phyloP scores from a whole-genome alignment of 2,888 invertebrate species.

The Schizaphis graminum region DNA sequence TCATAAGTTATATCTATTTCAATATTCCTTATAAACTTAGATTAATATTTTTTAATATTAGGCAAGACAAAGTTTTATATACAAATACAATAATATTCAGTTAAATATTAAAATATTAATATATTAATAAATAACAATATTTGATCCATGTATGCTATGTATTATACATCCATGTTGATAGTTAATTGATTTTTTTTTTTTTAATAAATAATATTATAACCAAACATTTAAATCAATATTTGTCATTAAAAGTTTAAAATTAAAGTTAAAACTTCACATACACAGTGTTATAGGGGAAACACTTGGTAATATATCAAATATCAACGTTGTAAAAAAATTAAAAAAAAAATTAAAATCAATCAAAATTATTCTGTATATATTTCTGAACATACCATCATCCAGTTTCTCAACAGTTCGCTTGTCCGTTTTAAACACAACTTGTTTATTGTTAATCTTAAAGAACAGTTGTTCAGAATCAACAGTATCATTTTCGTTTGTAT shows the following conservation, averaged over 20 bases:
- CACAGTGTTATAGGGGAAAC: background rate
- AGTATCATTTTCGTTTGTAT: background rate
- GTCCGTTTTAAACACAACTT: constrained; percentile 66
- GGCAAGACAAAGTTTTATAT: background rate
- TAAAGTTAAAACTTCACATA: background rate
- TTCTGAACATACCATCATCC: constrained; percentile 64
- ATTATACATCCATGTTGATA: background rate
- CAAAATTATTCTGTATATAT: constrained; percentile 1
- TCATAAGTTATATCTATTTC: background rate
- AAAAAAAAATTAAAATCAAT: background rate
- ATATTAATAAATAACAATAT: background rate
- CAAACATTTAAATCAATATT: background rate
- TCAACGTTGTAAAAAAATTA: background rate
- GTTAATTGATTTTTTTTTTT: background rate
- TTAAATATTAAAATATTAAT: too few relatives aligned
- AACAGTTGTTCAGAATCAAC: constrained; percentile 40
- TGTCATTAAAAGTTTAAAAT: background rate
- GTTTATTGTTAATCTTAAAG: constrained; percentile 62
- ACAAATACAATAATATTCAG: background rate
- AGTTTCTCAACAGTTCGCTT: constrained; percentile 66
- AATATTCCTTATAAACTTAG: background rate
- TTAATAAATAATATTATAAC: background rate
- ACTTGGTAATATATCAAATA: background rate
- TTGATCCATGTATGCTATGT: background rate
- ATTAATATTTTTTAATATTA: background rate